phyloP scores from a whole-genome alignment of 2,113 vertebrate species.

The Callorhinus ursinus region DNA sequence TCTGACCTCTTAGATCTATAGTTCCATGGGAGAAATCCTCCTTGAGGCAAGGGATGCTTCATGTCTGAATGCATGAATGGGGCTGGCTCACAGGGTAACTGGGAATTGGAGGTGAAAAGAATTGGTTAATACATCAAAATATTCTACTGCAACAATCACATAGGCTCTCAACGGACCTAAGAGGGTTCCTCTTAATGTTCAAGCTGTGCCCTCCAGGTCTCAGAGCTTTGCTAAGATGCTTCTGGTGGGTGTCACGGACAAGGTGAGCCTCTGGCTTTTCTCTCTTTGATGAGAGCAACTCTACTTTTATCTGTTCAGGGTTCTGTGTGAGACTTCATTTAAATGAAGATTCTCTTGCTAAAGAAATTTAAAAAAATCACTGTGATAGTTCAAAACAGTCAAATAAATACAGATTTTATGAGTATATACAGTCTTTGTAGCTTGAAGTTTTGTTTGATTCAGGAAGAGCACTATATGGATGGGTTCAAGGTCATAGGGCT shows the following conservation, averaged over 20 bases:
- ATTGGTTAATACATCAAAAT: not conserved
- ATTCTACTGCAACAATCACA: not conserved
- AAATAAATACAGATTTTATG: constrained; percentile 23
- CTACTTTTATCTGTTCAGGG: not conserved
- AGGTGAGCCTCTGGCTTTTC: not conserved
- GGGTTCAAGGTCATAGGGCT: not conserved
- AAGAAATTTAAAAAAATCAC: constrained; percentile 1
- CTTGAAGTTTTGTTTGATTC: not conserved
- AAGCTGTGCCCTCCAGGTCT: not conserved
- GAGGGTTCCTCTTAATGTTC: not conserved
- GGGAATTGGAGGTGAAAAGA: not conserved
- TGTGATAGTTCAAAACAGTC: not conserved
- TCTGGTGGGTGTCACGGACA: not conserved
- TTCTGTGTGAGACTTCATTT: constrained; percentile 56
- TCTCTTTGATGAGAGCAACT: constrained; percentile 10
- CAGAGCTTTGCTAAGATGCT: not conserved
- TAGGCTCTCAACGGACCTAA: not conserved
- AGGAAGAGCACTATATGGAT: not conserved
- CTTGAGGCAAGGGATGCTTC: not conserved
- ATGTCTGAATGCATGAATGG: not conserved
- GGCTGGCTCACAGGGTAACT: not conserved
- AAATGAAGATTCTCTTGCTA: constrained; percentile 39
- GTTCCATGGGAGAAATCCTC: not conserved
- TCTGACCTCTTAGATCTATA: not conserved
- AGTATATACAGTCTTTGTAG: not conserved